Conservation (phyloP, 2,113 vertebrate genomes). For the Barnardius zonarius region DNA sequence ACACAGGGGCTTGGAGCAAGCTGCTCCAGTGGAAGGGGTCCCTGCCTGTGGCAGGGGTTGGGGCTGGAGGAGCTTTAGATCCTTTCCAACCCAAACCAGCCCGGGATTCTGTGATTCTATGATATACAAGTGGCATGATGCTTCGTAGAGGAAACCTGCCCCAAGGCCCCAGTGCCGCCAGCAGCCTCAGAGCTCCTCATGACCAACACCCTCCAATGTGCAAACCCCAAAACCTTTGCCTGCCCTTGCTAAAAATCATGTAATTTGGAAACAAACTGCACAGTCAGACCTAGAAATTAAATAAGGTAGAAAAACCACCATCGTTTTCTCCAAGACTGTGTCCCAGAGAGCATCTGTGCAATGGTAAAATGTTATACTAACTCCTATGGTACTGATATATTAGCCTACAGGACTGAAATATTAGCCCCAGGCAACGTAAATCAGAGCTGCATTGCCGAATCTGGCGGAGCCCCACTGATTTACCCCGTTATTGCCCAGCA, state of each 20-base stretch:
- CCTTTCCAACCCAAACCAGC: not conserved
- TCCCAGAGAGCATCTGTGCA: not conserved
- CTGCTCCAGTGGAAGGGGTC: not conserved
- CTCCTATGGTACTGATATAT: not conserved
- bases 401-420: not conserved
- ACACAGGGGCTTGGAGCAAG: not conserved
- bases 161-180: not conserved
- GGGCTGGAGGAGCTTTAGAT: not conserved
- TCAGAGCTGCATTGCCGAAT: not conserved
- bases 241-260: rapidly evolving
- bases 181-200: not conserved
- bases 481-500: not conserved
- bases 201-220: too few relatives aligned
- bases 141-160: not conserved
- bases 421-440: not conserved
- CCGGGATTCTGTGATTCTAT: not conserved
- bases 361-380: not conserved
- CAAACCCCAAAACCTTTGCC: not conserved
- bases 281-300: not conserved
- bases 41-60: not conserved
- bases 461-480: not conserved
- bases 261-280: rapidly evolving
- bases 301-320: not conserved
- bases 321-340: not conserved
- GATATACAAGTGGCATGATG: not conserved